phyloP scores from a whole-genome alignment of 2,888 invertebrate genomes.

The Mayetiola destructor region DNA sequence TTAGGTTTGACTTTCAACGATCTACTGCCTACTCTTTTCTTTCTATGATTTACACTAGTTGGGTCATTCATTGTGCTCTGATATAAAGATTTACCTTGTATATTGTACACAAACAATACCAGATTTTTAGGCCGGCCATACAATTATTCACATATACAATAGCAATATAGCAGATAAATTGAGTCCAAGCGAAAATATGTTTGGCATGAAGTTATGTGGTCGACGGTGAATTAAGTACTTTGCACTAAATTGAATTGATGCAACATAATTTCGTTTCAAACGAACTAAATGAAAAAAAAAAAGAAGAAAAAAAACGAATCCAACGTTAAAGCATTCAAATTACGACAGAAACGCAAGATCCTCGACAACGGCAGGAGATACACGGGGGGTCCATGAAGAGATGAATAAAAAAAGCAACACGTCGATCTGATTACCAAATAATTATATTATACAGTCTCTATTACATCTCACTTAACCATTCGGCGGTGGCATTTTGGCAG shows the following conservation, averaged over 20 bases:
- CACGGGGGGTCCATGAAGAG: neutral
- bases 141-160: too few relatives aligned
- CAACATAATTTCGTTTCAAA: slow-evolving; percentile 5
- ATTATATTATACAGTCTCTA: slow-evolving; percentile 11
- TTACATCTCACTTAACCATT: slow-evolving; percentile 2
- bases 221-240: slow-evolving; percentile 4
- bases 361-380: too few relatives aligned
- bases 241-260: neutral
- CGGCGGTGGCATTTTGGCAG: neutral
- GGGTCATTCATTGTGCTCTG: neutral
- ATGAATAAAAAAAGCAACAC: neutral
- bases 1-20: too few relatives aligned
- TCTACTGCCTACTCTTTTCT: neutral
- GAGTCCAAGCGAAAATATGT: slow-evolving; percentile 4
- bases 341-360: too few relatives aligned
- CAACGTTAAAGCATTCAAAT: too few relatives aligned
- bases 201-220: slow-evolving; percentile 12
- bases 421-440: slow-evolving; percentile 7
- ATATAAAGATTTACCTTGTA: too few relatives aligned
- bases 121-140: too few relatives aligned
- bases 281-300: neutral
- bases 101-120: too few relatives aligned
- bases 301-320: neutral
- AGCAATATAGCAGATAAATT: slow-evolving; percentile 4
- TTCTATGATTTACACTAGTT: neutral